Percentiles rank a stretch among this genome's conserved stretches.
Conservation (phyloP, 2,797 vertebrate genomes). For the Podarcis lilfordi region DNA sequence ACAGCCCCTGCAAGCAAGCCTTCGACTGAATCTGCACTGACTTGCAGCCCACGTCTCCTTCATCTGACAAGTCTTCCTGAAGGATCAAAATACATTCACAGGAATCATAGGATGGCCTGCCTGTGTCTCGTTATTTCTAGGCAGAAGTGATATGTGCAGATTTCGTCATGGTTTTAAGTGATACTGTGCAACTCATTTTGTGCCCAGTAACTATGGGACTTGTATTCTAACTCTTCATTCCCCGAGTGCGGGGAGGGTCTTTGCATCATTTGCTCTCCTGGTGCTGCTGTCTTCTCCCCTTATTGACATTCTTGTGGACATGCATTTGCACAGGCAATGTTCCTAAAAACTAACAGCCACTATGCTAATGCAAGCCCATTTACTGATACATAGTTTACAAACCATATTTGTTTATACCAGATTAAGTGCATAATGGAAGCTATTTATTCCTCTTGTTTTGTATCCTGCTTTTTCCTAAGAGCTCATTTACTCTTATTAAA, state of each 20-base stretch:
- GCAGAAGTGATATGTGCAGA: background rate
- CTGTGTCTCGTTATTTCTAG: background rate
- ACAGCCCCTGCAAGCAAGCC: background rate
- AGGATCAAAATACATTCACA: background rate
- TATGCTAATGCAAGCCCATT: background rate
- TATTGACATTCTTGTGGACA: too few relatives aligned
- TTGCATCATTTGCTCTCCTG: background rate
- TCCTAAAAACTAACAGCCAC: background rate
- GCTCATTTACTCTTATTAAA: background rate
- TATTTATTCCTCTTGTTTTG: background rate
- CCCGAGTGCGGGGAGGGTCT: too few relatives aligned
- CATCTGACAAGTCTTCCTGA: background rate
- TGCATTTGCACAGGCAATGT: background rate
- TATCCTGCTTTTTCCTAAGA: background rate
- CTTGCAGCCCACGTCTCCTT: background rate
- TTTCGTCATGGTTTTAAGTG: background rate
- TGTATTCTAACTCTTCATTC: background rate
- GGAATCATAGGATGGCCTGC: background rate
- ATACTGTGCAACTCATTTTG: background rate
- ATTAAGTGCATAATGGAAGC: background rate
- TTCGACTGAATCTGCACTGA: background rate
- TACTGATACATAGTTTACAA: background rate
- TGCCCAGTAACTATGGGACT: background rate
- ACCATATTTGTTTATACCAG: background rate
- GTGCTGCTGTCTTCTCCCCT: too few relatives aligned